These are phyloP conservation scores for Halcyon badia DNA, from an alignment of 2,797 vertebrate genomes.

Conservation along the genomic window DNA sequence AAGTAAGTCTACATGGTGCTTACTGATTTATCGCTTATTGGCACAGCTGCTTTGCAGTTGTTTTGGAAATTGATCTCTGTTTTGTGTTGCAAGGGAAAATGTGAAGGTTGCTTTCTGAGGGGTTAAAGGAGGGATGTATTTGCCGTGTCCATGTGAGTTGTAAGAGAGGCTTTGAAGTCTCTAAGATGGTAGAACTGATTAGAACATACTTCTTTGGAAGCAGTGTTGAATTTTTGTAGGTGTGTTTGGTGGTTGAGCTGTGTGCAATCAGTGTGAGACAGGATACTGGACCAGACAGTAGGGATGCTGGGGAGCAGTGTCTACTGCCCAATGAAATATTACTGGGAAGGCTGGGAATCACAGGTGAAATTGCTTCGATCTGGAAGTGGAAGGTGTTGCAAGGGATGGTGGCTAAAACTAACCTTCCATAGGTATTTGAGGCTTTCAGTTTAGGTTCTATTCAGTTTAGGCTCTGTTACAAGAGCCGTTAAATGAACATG, in stretches of 20 bases:
- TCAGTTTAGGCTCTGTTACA: too few species aligned
- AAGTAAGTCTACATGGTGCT: neutral
- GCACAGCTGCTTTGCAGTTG: neutral
- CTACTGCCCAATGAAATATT: neutral
- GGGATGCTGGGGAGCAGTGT: neutral
- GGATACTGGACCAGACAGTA: rapidly evolving
- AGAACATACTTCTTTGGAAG: rapidly evolving
- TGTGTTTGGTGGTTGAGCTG: neutral
- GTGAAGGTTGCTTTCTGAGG: neutral
- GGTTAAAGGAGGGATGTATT: neutral
- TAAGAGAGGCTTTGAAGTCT: neutral
- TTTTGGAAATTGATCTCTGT: neutral
- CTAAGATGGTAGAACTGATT: neutral
- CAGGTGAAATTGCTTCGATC: neutral
- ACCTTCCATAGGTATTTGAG: neutral
- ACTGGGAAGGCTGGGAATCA: neutral
- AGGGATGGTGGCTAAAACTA: neutral
- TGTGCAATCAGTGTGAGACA: neutral
- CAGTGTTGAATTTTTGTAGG: neutral
- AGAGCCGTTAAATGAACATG: neutral
- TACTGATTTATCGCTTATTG: neutral
- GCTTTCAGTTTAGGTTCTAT: neutral
- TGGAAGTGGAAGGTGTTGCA: neutral
- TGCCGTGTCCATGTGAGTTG: rapidly evolving
- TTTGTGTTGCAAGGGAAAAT: neutral